Evolutionary conservation across 2,797 vertebrate species (phyloP).

Genomic region (Anableps anableps): DNA sequence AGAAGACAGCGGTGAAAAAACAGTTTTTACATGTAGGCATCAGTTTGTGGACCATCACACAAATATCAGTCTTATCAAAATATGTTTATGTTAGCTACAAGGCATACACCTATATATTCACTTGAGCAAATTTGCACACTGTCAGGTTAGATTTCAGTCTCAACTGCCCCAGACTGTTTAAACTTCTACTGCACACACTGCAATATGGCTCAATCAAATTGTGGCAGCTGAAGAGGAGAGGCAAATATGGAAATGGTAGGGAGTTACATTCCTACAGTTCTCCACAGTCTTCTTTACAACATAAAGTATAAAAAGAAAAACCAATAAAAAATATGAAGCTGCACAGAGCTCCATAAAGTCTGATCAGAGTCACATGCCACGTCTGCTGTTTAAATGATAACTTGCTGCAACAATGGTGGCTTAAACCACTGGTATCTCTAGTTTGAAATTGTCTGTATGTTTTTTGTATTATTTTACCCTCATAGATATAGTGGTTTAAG

Average conservation of each 20-base stretch:
- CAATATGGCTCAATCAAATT: conserved; percentile 74
- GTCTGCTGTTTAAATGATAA: conserved; percentile 48
- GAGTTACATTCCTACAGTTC: conserved; percentile 71
- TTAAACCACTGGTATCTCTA: conserved; percentile 55
- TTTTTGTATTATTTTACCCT: conserved; percentile 52
- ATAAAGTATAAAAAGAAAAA: conserved; percentile 54
- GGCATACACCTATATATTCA: conserved; percentile 44
- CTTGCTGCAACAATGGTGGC: conserved; percentile 44
- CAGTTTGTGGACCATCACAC: conserved; percentile 41
- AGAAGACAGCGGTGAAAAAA: conserved; percentile 30
- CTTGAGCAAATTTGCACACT: conserved; percentile 50
- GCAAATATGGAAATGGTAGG: conserved; percentile 54
- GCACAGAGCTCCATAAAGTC: conserved; percentile 43
- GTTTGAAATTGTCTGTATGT: conserved; percentile 44
- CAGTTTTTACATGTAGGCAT: conserved; percentile 27
- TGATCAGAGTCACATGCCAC: conserved; percentile 45
- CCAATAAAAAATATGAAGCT: conserved; percentile 45
- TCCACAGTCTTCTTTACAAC: conserved; percentile 72
- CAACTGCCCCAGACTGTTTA: conserved; percentile 40
- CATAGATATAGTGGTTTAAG: conserved; percentile 83
- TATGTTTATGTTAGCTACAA: conserved; percentile 48
- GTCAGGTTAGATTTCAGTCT: conserved; percentile 53
- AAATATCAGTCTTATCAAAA: conserved; percentile 55
- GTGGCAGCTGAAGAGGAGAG: conserved; percentile 58
- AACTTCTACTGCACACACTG: conserved; percentile 43